Percentiles rank a stretch among this genome's conserved stretches.
Evolutionary conservation across 2,113 vertebrate species (phyloP).

Genomic region (Tapirus terrestris): DNA sequence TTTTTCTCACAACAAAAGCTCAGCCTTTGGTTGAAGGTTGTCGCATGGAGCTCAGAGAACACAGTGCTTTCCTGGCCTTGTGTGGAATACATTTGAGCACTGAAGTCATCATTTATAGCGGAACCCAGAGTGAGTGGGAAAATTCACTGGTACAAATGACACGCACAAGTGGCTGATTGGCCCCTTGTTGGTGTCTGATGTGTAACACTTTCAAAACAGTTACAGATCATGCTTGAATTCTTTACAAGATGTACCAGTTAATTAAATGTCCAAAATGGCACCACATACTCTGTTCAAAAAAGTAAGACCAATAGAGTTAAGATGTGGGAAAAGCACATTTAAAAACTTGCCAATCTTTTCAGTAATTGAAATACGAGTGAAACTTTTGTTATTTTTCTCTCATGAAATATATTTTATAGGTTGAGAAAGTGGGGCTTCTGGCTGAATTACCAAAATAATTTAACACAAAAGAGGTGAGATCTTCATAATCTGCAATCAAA

Average conservation of each 20-base stretch:
- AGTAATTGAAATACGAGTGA: neutral
- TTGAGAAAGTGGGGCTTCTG: neutral
- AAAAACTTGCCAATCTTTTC: neutral
- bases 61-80: slow-evolving; percentile 68
- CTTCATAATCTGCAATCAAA: slow-evolving; percentile 15
- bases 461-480: neutral
- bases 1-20: slow-evolving; percentile 81
- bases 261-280: slow-evolving; percentile 8
- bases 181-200: neutral
- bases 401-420: neutral
- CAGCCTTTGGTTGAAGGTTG: slow-evolving; percentile 81
- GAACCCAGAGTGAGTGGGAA: slow-evolving; percentile 66
- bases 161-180: slow-evolving; percentile 55
- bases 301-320: slow-evolving; percentile 47
- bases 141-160: slow-evolving; percentile 64
- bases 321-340: slow-evolving; percentile 29
- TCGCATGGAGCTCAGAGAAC: slow-evolving; percentile 71
- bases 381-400: neutral
- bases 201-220: slow-evolving; percentile 12
- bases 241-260: slow-evolving; percentile 26
- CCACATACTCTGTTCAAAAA: slow-evolving; percentile 50
- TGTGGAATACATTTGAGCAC: slow-evolving; percentile 37
- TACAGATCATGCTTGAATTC: neutral
- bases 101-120: slow-evolving; percentile 60
- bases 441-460: slow-evolving; percentile 18